These are phyloP conservation scores for Stercorarius parasiticus DNA, from an alignment of 2,113 vertebrate genomes.

Conservation along the genomic window DNA sequence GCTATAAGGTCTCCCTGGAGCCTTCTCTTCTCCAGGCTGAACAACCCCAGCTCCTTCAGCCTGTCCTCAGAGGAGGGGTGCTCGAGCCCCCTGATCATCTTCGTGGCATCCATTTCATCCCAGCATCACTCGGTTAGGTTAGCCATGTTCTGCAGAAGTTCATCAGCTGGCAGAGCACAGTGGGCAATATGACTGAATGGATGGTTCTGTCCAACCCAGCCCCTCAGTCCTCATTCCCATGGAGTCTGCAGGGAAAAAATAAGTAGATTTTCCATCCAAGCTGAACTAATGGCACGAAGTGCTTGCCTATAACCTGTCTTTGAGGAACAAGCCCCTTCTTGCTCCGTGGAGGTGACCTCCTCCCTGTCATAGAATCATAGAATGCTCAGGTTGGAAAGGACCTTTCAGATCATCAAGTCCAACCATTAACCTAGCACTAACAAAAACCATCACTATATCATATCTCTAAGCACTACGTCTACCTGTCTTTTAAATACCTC, in stretches of 20 bases:
- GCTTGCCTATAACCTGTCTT: not conserved
- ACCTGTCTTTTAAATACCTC: too few species aligned
- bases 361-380: not conserved
- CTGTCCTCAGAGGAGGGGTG: not conserved
- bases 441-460: too few species aligned
- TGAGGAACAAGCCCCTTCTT: too few species aligned
- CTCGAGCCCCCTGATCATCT: not conserved
- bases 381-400: too few species aligned
- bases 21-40: not conserved
- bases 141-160: not conserved
- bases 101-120: not conserved
- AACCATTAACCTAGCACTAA: too few species aligned
- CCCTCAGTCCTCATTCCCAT: not conserved
- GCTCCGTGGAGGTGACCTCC: too few species aligned
- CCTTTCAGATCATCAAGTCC: too few species aligned
- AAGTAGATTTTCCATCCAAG: not conserved
- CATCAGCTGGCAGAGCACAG: not conserved
- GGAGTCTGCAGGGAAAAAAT: not conserved
- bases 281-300: too few species aligned
- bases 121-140: not conserved
- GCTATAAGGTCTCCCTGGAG: not conserved
- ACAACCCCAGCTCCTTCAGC: not conserved
- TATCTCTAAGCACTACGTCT: too few species aligned
- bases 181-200: fast-evolving
- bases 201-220: not conserved